Percentiles rank a stretch among this genome's conserved stretches.
Conservation (phyloP, 1,140 invertebrate species). For the Ladona fulva region DNA sequence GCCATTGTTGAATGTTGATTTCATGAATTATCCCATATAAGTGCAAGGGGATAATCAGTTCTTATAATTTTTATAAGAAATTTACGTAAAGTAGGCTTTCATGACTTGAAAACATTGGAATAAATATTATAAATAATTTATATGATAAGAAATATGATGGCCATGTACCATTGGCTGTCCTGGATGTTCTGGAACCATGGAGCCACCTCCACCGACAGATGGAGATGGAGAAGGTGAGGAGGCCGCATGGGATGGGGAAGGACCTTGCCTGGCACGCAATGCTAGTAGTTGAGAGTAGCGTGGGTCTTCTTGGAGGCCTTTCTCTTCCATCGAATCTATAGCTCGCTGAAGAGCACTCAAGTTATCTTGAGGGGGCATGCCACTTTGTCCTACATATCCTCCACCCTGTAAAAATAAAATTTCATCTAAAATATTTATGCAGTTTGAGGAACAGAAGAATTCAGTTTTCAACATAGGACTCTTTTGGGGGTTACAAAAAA, state of each 20-base stretch:
- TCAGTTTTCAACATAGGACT: no score
- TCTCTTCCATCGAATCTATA: constrained; percentile 89
- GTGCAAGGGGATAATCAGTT: no score
- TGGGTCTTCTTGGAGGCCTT: constrained; percentile 84
- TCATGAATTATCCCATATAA: no score
- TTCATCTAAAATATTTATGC: no score
- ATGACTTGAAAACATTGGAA: no score
- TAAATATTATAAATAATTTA: no score
- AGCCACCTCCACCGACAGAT: neutral
- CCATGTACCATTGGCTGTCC: neutral
- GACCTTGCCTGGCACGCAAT: constrained; percentile 59
- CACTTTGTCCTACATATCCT: constrained; percentile 37
- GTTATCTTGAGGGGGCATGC: constrained; percentile 59
- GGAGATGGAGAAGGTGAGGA: neutral
- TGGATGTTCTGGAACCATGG: neutral
- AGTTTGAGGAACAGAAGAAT: no score
- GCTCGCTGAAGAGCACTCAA: constrained; percentile 73
- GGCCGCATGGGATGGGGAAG: neutral
- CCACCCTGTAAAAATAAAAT: constrained; percentile 24
- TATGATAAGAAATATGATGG: no score
- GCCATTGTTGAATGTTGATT: no score
- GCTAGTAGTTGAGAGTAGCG: constrained; percentile 75
- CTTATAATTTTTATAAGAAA: no score
- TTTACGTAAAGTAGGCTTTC: no score
- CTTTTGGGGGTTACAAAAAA: no score